Base-by-base conservation (phyloP, 2,888 invertebrate genomes). In the Ametastegia equiseti region DNA sequence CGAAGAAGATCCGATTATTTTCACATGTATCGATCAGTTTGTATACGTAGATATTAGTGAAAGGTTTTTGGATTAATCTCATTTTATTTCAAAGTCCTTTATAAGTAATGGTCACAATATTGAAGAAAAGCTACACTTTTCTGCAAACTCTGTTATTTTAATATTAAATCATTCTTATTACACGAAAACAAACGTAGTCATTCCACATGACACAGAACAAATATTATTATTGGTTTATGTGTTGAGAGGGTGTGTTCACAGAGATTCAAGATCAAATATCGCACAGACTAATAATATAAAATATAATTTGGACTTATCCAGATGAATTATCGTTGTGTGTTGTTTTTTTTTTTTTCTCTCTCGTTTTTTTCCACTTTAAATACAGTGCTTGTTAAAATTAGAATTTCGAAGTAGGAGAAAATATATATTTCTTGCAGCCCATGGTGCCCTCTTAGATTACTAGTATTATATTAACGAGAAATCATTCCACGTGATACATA, bases 401-500 rank as follows among this genome's bases (percentile, higher is more conserved):
- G 39, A 11, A 15, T 39, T 42, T 67, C 23, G n/a, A 11, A 19
- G 23, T 67, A 19, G n/a, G 19, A 67, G 42, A 42, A 36, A 67
- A 11, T 67, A 36, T 36, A 67, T 67, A 39, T 67, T 67, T 67
- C n/a, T 19, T 67, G 60, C 39, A 67, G 9, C n/a, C 67, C 23
- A 23, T 7, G 36, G 67, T 67, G 67, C 67, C 42, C 67, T 36
- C 23, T 67, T 67, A 67, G 39, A 67, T 65, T 67, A 13, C 39
- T 67, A 67, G 36, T 67, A 67, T 67, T 67, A 67, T 23, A n/a
- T n/a, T n/a, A 42, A 39, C 67, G 57, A 5, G 33, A 77, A 78
- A 63, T 79, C 78, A 79, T 79, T 79, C 78, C 78, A 79, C n/a
- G 45, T 63, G 60, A 45, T 71, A 30, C 47, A 47, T 71, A 23